A percentile compares a stretch with the other conserved stretches of the same genome.
phyloP scores from a whole-genome alignment of 92 coral and sea anemone species.

The Porites evermanni region DNA sequence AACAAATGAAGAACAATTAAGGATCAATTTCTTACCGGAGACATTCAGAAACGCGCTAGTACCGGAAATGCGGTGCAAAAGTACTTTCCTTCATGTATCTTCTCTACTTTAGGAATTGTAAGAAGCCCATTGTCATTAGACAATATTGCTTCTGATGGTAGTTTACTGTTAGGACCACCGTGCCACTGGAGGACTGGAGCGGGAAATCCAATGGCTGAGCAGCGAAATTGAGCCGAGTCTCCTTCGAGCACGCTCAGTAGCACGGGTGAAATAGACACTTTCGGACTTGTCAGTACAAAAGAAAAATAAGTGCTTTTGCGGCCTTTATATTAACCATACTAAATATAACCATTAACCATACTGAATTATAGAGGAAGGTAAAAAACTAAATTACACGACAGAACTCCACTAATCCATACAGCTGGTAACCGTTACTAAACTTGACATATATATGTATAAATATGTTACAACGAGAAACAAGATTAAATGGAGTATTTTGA shows the following conservation, averaged over 20 bases:
- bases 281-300: slow-evolving; percentile 80
- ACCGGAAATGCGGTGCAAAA: slow-evolving; percentile 84
- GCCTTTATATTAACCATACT: too few species aligned
- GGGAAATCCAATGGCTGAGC: slow-evolving; percentile 95
- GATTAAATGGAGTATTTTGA: too few species aligned
- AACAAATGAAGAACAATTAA: not conserved
- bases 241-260: slow-evolving; percentile 86
- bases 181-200: slow-evolving; percentile 91
- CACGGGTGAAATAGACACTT: slow-evolving; percentile 85
- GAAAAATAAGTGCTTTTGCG: not conserved
- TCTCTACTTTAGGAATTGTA: slow-evolving; percentile 65
- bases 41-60: slow-evolving; percentile 86
- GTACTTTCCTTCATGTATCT: slow-evolving; percentile 92
- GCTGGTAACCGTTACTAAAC: too few species aligned
- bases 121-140: slow-evolving; percentile 78
- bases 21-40: slow-evolving; percentile 61
- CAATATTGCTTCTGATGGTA: slow-evolving; percentile 78
- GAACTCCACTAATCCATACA: too few species aligned
- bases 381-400: too few species aligned
- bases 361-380: too few species aligned
- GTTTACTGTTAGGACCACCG: slow-evolving; percentile 83
- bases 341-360: too few species aligned
- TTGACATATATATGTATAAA: too few species aligned
- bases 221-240: slow-evolving; percentile 88
- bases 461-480: too few species aligned